Evolutionary conservation across 2,113 vertebrate species (phyloP).

Genomic region (Indicator maculatus): DNA sequence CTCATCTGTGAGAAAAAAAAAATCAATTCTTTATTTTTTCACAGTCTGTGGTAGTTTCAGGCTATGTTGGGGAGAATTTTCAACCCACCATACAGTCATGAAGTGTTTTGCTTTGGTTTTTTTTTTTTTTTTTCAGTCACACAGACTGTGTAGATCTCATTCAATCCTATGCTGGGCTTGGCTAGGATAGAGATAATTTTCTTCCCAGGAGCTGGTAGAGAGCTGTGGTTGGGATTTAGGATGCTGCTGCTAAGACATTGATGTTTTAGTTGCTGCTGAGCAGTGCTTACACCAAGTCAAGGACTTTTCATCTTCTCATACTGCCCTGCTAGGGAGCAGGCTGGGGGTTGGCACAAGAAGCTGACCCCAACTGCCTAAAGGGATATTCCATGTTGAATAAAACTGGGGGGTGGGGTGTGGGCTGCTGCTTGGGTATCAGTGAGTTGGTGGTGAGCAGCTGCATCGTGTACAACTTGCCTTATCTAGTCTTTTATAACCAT

Average conservation of each 20-base stretch:
- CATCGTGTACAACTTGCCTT: background rate
- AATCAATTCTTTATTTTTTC: too few relatives aligned
- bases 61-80: too few relatives aligned
- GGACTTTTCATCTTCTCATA: background rate
- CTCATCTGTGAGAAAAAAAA: background rate
- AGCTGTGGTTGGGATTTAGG: too few relatives aligned
- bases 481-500: background rate
- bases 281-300: too few relatives aligned
- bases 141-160: background rate
- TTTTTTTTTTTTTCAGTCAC: background rate
- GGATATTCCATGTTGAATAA: background rate
- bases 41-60: too few relatives aligned
- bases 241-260: too few relatives aligned
- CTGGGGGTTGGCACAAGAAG: background rate
- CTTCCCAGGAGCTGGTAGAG: too few relatives aligned
- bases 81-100: too few relatives aligned
- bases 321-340: background rate
- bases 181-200: too few relatives aligned
- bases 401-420: background rate
- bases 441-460: background rate
- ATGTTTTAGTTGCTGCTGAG: too few relatives aligned
- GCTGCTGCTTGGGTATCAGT: background rate
- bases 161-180: background rate
- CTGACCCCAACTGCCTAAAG: too few relatives aligned
- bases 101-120: too few relatives aligned